A percentile compares a stretch with the other conserved stretches of the same genome.
These are phyloP conservation scores for Aphis craccivora DNA, from an alignment of 1,140 invertebrate genomes.

Conservation along the genomic window DNA sequence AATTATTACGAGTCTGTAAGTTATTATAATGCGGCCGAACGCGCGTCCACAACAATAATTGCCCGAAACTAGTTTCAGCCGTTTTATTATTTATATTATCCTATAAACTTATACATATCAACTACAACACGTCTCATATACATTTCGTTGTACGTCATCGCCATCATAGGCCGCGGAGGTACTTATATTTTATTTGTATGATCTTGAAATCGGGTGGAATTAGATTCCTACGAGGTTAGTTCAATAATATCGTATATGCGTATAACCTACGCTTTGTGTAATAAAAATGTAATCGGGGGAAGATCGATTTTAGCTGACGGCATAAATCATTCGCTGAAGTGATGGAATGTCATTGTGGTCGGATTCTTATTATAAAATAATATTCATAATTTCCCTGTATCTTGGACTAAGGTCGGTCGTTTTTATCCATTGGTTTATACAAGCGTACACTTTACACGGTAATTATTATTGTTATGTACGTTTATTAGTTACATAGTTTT, in stretches of 20 bases:
- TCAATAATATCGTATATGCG: not conserved
- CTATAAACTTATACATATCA: not conserved
- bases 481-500: not conserved
- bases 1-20: not conserved
- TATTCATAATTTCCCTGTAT: not conserved
- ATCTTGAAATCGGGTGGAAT: not conserved
- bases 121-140: not conserved
- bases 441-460: not conserved
- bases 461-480: not conserved
- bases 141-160: not conserved
- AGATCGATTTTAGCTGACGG: not conserved
- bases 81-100: slow-evolving; percentile 10
- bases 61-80: not conserved
- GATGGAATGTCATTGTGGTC: not conserved
- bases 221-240: not conserved
- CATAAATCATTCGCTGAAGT: not conserved
- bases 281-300: not conserved
- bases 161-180: not conserved
- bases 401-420: not conserved
- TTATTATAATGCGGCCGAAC: not conserved
- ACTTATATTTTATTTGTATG: not conserved
- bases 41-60: not conserved
- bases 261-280: not conserved
- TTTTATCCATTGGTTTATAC: not conserved
- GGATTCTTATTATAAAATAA: not conserved